phyloP scores from a whole-genome alignment of 2,113 vertebrate genomes.

The Ctenomys sociabilis region DNA sequence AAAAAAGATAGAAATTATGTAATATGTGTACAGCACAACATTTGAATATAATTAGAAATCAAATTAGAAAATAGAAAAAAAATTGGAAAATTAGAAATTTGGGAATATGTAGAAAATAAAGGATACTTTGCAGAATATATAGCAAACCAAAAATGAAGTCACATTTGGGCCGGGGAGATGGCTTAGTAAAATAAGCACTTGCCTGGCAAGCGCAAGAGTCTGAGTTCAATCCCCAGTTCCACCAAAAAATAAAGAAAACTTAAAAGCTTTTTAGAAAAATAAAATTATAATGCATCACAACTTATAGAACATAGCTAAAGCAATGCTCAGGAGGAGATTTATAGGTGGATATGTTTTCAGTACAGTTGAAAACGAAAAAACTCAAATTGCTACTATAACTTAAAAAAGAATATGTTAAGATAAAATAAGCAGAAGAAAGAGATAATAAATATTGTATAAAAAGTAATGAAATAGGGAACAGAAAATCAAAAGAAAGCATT shows the following conservation, averaged over 20 bases:
- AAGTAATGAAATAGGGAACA: not conserved
- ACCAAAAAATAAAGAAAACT: conserved; percentile 48
- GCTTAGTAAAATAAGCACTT: no score
- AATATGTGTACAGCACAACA: not conserved
- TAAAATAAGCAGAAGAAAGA: not conserved
- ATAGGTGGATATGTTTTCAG: not conserved
- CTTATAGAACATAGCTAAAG: not conserved
- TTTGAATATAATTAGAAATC: not conserved
- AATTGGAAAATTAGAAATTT: not conserved
- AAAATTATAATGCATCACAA: not conserved
- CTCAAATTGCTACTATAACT: not conserved
- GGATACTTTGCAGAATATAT: not conserved
- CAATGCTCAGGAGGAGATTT: not conserved
- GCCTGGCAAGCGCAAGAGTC: no score
- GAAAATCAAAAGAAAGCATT: not conserved
- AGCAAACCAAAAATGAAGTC: conserved; percentile 13
- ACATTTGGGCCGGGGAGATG: not conserved
- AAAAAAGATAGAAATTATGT: not conserved
- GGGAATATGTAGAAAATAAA: not conserved
- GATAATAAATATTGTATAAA: not conserved
- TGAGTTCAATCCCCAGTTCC: no score
- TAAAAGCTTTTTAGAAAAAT: not conserved
- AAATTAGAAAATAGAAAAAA: not conserved
- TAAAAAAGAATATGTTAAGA: not conserved
- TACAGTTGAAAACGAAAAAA: not conserved